A percentile compares a stretch with the other conserved stretches of the same genome.
These are phyloP conservation scores for Rousettus madagascariensis DNA, from an alignment of 2,797 vertebrate species.

Conservation along the genomic window DNA sequence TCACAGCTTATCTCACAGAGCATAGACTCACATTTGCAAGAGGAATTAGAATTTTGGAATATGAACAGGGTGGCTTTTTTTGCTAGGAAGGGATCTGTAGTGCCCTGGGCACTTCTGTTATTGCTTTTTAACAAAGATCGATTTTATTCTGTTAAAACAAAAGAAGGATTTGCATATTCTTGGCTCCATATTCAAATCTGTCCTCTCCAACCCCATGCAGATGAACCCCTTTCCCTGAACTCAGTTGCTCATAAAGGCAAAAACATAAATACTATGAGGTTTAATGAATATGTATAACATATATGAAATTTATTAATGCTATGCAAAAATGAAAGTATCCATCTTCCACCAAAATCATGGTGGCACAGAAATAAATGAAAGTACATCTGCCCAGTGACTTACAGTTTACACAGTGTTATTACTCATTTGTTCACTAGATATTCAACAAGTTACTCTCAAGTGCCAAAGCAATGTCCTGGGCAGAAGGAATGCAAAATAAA, in stretches of 20 bases:
- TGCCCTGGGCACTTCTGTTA: background rate
- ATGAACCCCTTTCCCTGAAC: conserved; percentile 43
- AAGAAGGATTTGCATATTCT: background rate
- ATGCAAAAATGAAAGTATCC: background rate
- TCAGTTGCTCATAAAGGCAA: conserved; percentile 30
- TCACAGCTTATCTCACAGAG: background rate
- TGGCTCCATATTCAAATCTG: background rate
- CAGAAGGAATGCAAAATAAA: background rate
- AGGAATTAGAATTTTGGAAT: background rate
- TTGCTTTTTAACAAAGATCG: background rate
- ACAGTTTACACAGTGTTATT: background rate
- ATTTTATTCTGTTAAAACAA: background rate
- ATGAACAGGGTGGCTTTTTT: background rate
- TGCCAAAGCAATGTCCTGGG: background rate
- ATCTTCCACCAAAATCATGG: conserved; percentile 25
- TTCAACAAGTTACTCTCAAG: background rate
- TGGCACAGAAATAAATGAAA: background rate
- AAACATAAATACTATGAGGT: background rate
- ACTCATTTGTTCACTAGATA: background rate
- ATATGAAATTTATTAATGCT: background rate
- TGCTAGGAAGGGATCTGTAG: background rate
- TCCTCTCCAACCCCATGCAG: background rate
- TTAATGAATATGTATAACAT: conserved; percentile 32
- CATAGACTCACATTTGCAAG: background rate
- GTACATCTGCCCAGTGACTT: background rate